These are phyloP conservation scores for Rhinophrynus dorsalis DNA, from an alignment of 2,797 vertebrate genomes.

Conservation along the genomic window DNA sequence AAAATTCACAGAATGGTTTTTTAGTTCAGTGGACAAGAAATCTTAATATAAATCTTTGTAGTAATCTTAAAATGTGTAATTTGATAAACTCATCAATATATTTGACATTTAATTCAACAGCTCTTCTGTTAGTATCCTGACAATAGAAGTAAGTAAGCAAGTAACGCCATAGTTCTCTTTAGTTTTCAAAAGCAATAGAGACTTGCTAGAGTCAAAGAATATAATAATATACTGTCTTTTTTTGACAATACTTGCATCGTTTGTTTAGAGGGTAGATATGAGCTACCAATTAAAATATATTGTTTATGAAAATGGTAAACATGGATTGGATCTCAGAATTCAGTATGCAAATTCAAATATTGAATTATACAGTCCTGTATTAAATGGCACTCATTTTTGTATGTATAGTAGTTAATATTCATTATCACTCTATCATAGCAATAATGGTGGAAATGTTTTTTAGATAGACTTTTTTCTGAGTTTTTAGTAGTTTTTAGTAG, in stretches of 20 bases:
- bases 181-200: slow-evolving; percentile 55
- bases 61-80: not conserved
- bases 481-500: slow-evolving; percentile 72
- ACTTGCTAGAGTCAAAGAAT: slow-evolving; percentile 71
- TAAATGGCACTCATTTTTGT: slow-evolving; percentile 86
- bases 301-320: slow-evolving; percentile 60
- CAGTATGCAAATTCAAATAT: slow-evolving; percentile 53
- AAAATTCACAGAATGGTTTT: slow-evolving; percentile 97
- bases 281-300: slow-evolving; percentile 42
- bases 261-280: slow-evolving; percentile 4
- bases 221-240: slow-evolving; percentile 70
- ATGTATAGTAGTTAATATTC: slow-evolving; percentile 84
- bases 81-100: not conserved
- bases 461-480: slow-evolving; percentile 73
- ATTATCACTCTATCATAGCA: slow-evolving; percentile 91
- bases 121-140: not conserved
- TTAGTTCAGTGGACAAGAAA: slow-evolving; percentile 92
- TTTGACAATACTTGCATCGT: slow-evolving; percentile 29
- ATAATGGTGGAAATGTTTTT: slow-evolving; percentile 80
- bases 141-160: not conserved
- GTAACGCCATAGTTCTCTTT: too few species aligned
- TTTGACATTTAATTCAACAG: not conserved
- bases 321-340: slow-evolving; percentile 64
- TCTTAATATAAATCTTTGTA: slow-evolving; percentile 56
- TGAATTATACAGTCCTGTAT: slow-evolving; percentile 80